Evolutionary conservation across 2,888 invertebrate species (phyloP).

Genomic region (Nysson spinosus): DNA sequence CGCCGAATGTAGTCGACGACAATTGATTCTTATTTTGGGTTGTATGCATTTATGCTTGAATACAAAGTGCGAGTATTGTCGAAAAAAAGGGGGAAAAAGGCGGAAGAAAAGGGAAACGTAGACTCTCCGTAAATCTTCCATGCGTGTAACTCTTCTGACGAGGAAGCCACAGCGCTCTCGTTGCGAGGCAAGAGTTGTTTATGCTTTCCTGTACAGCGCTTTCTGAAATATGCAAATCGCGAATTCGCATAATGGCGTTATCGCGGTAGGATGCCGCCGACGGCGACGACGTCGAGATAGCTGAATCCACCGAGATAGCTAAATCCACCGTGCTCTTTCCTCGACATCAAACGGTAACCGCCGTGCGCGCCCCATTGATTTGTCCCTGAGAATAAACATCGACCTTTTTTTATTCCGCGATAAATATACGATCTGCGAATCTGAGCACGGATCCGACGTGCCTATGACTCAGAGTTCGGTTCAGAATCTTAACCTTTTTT

Average conservation of each 20-base stretch:
- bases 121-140: constrained; percentile 73
- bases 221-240: constrained; percentile 77
- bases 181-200: constrained; percentile 72
- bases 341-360: constrained; percentile 50
- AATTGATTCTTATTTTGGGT: constrained; percentile 24
- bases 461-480: constrained; percentile 8
- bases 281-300: constrained; percentile 54
- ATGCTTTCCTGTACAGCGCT: constrained; percentile 76
- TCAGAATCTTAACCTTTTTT: not conserved
- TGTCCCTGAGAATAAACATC: constrained; percentile 38
- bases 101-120: constrained; percentile 44
- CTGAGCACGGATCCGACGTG: constrained; percentile 12
- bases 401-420: constrained; percentile 26
- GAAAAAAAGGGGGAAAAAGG: constrained; percentile 1
- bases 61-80: constrained; percentile 40
- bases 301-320: constrained; percentile 49
- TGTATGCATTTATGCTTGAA: constrained; percentile 41
- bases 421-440: constrained; percentile 43
- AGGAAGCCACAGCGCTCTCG: constrained; percentile 68
- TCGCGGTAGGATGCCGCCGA: constrained; percentile 68
- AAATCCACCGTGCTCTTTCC: constrained; percentile 42
- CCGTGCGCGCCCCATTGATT: constrained; percentile 37
- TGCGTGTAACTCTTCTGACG: constrained; percentile 75
- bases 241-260: constrained; percentile 75
- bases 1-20: not conserved